These are phyloP conservation scores for Aphidius gifuensis DNA, from an alignment of 1,140 invertebrate genomes.

Conservation along the genomic window DNA sequence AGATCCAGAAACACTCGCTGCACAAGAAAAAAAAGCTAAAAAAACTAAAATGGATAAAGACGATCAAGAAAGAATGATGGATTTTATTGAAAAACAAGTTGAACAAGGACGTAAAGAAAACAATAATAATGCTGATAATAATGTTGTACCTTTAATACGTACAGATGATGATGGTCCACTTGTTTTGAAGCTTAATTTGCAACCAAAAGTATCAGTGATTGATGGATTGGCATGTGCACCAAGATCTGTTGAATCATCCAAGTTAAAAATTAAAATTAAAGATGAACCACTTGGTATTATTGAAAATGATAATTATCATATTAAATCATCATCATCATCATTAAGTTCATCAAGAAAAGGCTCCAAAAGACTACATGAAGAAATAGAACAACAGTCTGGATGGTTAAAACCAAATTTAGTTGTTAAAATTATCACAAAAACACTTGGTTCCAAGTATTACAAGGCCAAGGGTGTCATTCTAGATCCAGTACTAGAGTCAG, in stretches of 20 bases:
- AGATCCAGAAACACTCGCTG: slow-evolving; percentile 88
- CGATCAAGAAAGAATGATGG: slow-evolving; percentile 83
- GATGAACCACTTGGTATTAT: slow-evolving; percentile 25
- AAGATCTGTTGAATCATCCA: slow-evolving; percentile 17
- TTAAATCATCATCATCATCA: neutral
- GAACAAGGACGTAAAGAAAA: slow-evolving; percentile 62
- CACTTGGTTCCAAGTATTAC: slow-evolving; percentile 83
- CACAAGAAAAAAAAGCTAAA: slow-evolving; percentile 73
- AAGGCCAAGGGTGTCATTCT: slow-evolving; percentile 85
- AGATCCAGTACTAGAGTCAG: slow-evolving; percentile 70
- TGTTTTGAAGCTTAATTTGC: slow-evolving; percentile 46
- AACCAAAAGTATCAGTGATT: slow-evolving; percentile 31
- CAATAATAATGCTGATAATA: slow-evolving; percentile 29
- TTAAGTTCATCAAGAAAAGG: too few relatives aligned
- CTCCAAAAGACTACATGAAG: neutral
- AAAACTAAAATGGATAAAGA: slow-evolving; percentile 95
- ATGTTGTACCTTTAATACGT: slow-evolving; percentile 37
- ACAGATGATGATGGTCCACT: slow-evolving; percentile 45
- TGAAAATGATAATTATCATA: slow-evolving; percentile 10
- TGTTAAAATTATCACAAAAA: slow-evolving; percentile 88
- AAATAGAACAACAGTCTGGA: slow-evolving; percentile 35
- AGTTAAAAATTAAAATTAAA: slow-evolving; percentile 24
- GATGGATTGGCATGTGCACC: slow-evolving; percentile 7
- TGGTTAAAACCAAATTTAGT: slow-evolving; percentile 82
- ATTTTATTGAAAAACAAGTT: slow-evolving; percentile 84